Evolutionary conservation across 2,797 vertebrate genomes (phyloP), one percentile per base, ranked within the genome.

Genomic region (Morus bassanus): DNA sequence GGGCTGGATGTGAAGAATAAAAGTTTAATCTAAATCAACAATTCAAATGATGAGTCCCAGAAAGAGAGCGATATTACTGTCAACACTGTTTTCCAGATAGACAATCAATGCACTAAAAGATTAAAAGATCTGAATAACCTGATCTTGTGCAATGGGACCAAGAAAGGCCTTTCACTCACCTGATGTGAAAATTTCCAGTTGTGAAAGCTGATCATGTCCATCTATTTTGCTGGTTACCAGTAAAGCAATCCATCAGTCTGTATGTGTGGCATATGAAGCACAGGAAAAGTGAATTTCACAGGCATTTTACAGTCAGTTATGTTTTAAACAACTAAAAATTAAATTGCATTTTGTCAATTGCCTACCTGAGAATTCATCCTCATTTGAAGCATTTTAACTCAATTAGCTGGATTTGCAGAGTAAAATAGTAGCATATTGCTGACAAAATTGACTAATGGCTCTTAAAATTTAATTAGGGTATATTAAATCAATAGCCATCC

Each of bases 301-400:
- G 56, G 74, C 69, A 89, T 91, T 93, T 84, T 86, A 91, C 67
- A 88, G 63, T 67, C 48, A 84, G 35, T 91, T 92, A 91, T 43
- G 80, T 77, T 91, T 95, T 92, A 96, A 94, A 81, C 88, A 89
- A 82, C 61, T 87, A 70, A 83, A 94, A 96, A 96, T 85, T 73
- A 93, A 96, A 97, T 70, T 7, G 35, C 74, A 90, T 94, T 96
- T 91, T n/a, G 50, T 93, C 68, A 89, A 64, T 82, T 92, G 72
- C 43, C 80, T 91, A 91, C 72, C 89, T 84, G 87, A 89, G 61
- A 94, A 94, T 93, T 92, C 39, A 86, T 85, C 60, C 68, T 80
- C 67, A 68, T 84, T 75, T 84, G 64, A 86, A 91, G 69, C 72
- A 86, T 61, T 92, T 89, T 76, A 93, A 94, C 91, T 94, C 59